Evolutionary conservation across 2,888 invertebrate species (phyloP).

Genomic region (Drosophila atripex): DNA sequence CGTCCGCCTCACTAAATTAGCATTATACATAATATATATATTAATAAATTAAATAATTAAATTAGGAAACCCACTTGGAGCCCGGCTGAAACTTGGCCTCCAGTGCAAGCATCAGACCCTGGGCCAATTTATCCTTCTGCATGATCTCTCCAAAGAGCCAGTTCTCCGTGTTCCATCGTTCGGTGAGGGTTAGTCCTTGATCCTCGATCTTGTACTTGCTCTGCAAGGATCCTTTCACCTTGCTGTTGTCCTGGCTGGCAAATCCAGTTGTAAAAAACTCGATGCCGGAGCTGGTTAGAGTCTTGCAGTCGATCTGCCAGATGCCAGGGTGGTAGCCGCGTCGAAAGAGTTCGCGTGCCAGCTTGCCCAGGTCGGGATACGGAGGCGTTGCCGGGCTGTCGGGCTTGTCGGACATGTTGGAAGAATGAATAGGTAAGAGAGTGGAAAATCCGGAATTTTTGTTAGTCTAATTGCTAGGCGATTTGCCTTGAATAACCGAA

Average conservation of each 20-base stretch:
- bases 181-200: slow-evolving; percentile 94
- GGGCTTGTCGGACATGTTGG: slow-evolving; percentile 85
- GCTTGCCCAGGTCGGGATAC: slow-evolving; percentile 97
- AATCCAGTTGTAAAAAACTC: slow-evolving; percentile 95
- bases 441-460: slow-evolving; percentile 46
- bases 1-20: slow-evolving; percentile 84
- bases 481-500: slow-evolving; percentile 39
- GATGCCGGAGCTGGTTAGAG: slow-evolving; percentile 94
- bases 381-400: slow-evolving; percentile 89
- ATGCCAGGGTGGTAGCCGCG: slow-evolving; percentile 98
- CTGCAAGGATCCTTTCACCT: slow-evolving; percentile 93
- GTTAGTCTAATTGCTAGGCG: not conserved
- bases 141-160: slow-evolving; percentile 94
- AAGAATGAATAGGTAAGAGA: slow-evolving; percentile 50
- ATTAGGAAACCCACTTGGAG: slow-evolving; percentile 86
- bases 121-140: slow-evolving; percentile 92
- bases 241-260: slow-evolving; percentile 95
- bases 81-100: slow-evolving; percentile 96
- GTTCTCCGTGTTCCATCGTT: slow-evolving; percentile 99
- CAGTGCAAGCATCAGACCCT: slow-evolving; percentile 94
- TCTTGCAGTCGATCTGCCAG: slow-evolving; percentile 96
- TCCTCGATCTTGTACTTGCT: slow-evolving; percentile 95
- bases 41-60: too few relatives aligned
- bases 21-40: not conserved
- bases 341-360: slow-evolving; percentile 95